phyloP scores from a whole-genome alignment of 2,888 invertebrate species.

The Tryphoninae sp. region DNA sequence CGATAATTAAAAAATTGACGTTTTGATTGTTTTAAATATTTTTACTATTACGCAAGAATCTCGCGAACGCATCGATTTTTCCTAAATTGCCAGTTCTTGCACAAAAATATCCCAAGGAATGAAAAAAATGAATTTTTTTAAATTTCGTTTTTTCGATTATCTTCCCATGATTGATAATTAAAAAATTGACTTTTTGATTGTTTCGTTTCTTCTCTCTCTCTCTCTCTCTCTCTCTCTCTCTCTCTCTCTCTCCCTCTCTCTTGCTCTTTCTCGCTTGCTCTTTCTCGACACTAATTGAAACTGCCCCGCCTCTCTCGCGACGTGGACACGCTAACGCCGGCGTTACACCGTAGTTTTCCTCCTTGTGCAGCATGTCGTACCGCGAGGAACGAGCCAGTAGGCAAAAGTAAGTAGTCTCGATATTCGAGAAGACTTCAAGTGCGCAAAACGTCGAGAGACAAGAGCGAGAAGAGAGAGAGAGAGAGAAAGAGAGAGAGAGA shows the following conservation, averaged over 20 bases:
- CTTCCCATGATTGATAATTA: not conserved
- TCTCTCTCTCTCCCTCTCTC: no score
- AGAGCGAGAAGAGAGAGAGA: not conserved
- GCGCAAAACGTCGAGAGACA: conserved; percentile 13
- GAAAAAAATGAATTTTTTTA: not conserved
- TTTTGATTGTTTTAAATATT: no score
- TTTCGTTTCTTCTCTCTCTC: not conserved
- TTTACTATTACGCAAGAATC: no score
- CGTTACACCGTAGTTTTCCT: not conserved
- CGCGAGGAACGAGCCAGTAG: not conserved
- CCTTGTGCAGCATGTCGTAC: conserved; percentile 2
- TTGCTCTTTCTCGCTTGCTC: not conserved
- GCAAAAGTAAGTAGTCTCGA: conserved; percentile 17
- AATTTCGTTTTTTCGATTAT: not conserved
- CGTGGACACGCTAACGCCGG: conserved; percentile 8
- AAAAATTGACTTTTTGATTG: no score
- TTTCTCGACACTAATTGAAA: conserved; percentile 10
- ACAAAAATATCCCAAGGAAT: not conserved
- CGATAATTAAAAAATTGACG: no score
- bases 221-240: no score
- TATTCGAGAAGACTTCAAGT: conserved; percentile 4
- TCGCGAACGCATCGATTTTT: not conserved
- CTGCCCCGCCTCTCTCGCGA: not conserved
- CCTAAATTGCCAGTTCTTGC: not conserved
- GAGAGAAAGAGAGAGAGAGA: conserved; percentile 34